Percentiles rank a stretch among this genome's conserved stretches.
These are phyloP conservation scores for Macrotrachela quadricornifera DNA, from an alignment of 1,140 invertebrate genomes.

Conservation along the genomic window DNA sequence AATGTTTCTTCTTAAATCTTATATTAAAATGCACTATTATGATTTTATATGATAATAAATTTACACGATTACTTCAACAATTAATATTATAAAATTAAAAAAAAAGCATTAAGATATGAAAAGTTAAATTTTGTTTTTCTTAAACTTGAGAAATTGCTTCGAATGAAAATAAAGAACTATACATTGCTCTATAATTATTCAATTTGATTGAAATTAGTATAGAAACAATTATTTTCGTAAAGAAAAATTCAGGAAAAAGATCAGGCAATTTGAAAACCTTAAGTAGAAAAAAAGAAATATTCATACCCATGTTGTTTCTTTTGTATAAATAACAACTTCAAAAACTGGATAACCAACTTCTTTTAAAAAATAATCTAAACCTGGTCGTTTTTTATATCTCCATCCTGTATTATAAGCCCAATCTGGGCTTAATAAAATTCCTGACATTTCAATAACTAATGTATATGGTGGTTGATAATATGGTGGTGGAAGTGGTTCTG, in stretches of 20 bases:
- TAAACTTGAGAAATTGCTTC: too few relatives aligned
- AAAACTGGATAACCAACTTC: constrained; percentile 66
- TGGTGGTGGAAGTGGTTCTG: constrained; percentile 69
- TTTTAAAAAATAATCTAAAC: constrained; percentile 77
- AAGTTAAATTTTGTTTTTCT: too few relatives aligned
- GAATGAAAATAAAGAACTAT: too few relatives aligned
- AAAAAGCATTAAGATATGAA: too few relatives aligned
- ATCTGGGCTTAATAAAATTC: constrained; percentile 84
- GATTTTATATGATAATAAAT: too few relatives aligned
- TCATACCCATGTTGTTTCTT: constrained; percentile 55
- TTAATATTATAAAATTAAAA: too few relatives aligned
- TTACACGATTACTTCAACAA: too few relatives aligned
- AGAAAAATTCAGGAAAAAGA: not conserved
- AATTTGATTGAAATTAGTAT: too few relatives aligned
- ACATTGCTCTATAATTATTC: too few relatives aligned
- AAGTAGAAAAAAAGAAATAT: too few relatives aligned
- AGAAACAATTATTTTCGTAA: not conserved
- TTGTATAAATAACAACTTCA: constrained; percentile 89
- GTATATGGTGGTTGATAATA: constrained; percentile 92
- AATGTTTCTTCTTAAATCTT: too few relatives aligned
- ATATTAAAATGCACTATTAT: too few relatives aligned
- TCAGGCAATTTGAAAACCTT: not conserved
- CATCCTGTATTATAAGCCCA: constrained; percentile 77
- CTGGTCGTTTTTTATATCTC: constrained; percentile 90
- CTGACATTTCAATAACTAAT: constrained; percentile 78